These are phyloP conservation scores for Triplophysa rosa DNA, from an alignment of 2,113 vertebrate genomes.

Conservation along the genomic window DNA sequence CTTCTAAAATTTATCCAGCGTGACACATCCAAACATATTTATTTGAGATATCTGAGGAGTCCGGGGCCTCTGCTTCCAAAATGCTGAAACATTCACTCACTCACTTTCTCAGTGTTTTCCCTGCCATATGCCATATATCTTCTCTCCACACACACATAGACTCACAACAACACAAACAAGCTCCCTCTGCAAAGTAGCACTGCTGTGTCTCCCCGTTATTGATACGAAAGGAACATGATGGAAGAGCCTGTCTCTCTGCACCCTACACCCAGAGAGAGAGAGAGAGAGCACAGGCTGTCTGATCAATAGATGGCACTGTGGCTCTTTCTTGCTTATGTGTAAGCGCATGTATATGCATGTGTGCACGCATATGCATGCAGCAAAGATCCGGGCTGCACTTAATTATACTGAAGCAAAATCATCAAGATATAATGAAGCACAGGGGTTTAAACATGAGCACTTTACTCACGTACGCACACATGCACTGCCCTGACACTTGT, in stretches of 20 bases:
- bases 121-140: background rate
- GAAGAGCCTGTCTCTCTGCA: conserved; percentile 28
- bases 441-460: conserved; percentile 43
- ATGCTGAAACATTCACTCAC: background rate
- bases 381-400: conserved; percentile 38
- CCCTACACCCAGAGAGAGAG: background rate
- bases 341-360: conserved; percentile 10
- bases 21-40: background rate
- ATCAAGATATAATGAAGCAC: conserved; percentile 51
- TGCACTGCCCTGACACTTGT: conserved; percentile 25
- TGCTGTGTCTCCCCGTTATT: conserved; percentile 25
- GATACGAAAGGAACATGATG: conserved; percentile 27
- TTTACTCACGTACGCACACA: conserved; percentile 37
- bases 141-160: background rate
- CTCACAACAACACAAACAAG: conserved; percentile 30
- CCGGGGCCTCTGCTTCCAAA: background rate
- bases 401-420: conserved; percentile 52
- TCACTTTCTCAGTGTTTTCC: background rate
- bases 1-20: too few relatives aligned
- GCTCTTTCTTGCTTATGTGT: conserved; percentile 23
- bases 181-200: conserved; percentile 11
- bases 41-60: background rate
- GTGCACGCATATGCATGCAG: conserved; percentile 3
- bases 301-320: conserved; percentile 51
- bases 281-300: background rate